Evolutionary conservation across 2,888 invertebrate genomes (phyloP), one percentile per base, ranked within the genome.

Genomic region (Synanthedon andrenaeformis): DNA sequence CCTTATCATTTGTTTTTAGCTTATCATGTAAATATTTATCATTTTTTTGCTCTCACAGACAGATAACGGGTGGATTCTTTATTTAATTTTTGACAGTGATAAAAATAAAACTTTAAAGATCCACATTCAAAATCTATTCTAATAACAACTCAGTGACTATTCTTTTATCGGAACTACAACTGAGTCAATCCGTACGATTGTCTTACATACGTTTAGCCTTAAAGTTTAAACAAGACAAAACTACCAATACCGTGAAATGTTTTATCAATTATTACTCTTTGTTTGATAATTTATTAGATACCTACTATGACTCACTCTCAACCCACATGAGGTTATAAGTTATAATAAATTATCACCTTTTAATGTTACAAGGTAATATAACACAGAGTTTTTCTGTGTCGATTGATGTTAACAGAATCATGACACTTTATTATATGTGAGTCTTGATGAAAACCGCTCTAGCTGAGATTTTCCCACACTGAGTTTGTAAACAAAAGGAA

Each of bases 401-500:
- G 14, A 13, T 45, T n/a, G 14, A 45, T 45, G 45, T 45, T 14
- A 45, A 45, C 45, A 45, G 14, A 45, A 12, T 45, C 49, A 49
- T 5, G 12, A 49, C 49, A 49, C 19, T 3, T 10, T 49, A 19
- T 19, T 49, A 14, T 45, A 13, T 49, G 49, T 49, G 49, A 17
- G 10, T 49, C 19, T 49, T 19, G 49, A 17, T 49, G 23, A 49
- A 49, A 49, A 49, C 49, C 13, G 12, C 23, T 17, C 42, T 53
- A 51, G 49, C 58, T 55, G 55, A 55, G 51, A 64, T 66, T 71
- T 80, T 82, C 82, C 71, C 82, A 82, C 81, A 77, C 52, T 58
- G 56, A 49, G 65, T 72, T 74, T 74, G 70, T 75, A 76, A 79
- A 79, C 75, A 72, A 58, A 62, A 65, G 73, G 73, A 76, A 72